Conservation (phyloP, 2,888 invertebrate genomes). For the Copidosoma aretas region DNA sequence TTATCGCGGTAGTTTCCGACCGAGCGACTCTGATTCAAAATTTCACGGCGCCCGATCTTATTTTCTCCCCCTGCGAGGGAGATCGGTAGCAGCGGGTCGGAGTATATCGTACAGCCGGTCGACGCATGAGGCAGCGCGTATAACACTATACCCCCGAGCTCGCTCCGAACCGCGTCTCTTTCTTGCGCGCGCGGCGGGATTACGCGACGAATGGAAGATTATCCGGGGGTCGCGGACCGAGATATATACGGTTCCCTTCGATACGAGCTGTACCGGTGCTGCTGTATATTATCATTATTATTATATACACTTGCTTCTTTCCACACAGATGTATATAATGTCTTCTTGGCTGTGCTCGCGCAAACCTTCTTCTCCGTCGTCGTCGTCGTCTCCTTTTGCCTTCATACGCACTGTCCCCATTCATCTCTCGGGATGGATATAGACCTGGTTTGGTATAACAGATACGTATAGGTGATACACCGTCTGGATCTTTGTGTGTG, state of each 20-base stretch:
- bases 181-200: constrained; percentile 30
- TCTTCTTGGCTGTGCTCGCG: neutral
- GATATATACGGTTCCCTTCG: constrained; percentile 35
- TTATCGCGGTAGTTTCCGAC: constrained; percentile 5
- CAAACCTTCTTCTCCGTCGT: too few relatives aligned
- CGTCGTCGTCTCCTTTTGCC: constrained; percentile 23
- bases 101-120: too few relatives aligned
- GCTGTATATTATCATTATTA: too few relatives aligned
- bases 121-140: too few relatives aligned
- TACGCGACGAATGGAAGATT: constrained; percentile 44
- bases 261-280: constrained; percentile 20
- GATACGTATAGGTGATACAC: neutral
- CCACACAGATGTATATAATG: neutral
- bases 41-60: constrained; percentile 23
- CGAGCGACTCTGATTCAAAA: constrained; percentile 26
- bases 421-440: constrained; percentile 15
- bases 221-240: constrained; percentile 37
- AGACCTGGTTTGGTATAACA: neutral
- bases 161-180: neutral
- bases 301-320: neutral
- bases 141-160: neutral
- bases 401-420: constrained; percentile 31
- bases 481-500: neutral
- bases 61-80: neutral
- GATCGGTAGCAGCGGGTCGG: constrained; percentile 2